Base-by-base conservation (phyloP, 2,888 invertebrate species). In the Cheilosia soror region DNA sequence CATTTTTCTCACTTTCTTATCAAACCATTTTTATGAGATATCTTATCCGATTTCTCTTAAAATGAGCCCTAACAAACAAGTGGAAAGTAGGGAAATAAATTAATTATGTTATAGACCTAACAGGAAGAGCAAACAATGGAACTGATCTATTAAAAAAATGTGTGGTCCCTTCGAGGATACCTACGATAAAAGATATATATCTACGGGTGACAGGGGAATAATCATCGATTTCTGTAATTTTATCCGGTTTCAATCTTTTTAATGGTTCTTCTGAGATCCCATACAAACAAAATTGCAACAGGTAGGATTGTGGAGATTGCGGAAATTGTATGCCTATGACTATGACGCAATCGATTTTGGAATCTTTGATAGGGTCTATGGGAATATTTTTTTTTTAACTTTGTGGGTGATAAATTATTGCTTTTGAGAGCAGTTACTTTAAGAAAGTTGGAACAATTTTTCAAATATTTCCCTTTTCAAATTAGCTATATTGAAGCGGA, bases 251-350 rank as follows among this genome's bases (percentile, higher is more conserved):
- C 44, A 27, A 71, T 60, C 65, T 37, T 57, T 37, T 55, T 33
- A 62, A 76, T 76, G 51, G 71, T 55, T 31, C 40, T 47, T 47
- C 44, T 20, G 9, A 31, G 37, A 72, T 77, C 44, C 65, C 62
- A 66, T 72, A 60, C 66, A 60, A 82, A 66, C 40, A 66, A 47
- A 82, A 82, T 77, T 66, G 77, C 82, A 77, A 82, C 82, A 82
- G 82, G 82, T 82, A 82, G 37, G 11, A 11, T 11, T 66, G 47
- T 20, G 47, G 40, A n/a, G 33, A 51, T 66, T 63, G 68, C 75
- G 25, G 68, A 81, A 29, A 5, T 25, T 47, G 20, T 20, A 20
- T 20, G 20, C 2, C 40, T 25, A 11, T 51, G 25, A 40, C 31
- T 44, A 29, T 81, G 62, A 72, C 71, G 66, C 57, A 72, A 82